Percentiles rank a stretch among this genome's conserved stretches.
These are phyloP conservation scores for Autographa gamma DNA, from an alignment of 2,888 invertebrate genomes.

Conservation along the genomic window DNA sequence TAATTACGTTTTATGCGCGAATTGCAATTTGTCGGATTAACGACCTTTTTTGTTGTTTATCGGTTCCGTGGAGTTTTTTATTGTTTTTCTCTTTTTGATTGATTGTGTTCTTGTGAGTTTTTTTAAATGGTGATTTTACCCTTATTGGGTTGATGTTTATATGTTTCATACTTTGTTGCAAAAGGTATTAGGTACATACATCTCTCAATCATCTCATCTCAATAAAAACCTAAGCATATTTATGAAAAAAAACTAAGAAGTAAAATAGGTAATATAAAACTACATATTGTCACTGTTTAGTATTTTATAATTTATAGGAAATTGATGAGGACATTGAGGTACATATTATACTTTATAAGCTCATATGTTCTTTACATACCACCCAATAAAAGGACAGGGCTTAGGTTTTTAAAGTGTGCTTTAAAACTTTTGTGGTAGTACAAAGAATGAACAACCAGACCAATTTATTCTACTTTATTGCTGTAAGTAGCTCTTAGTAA, in stretches of 20 bases:
- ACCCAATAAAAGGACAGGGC: too few species aligned
- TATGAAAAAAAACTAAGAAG: too few species aligned
- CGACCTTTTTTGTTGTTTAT: slow-evolving; percentile 73
- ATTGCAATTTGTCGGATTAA: slow-evolving; percentile 86
- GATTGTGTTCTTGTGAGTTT: slow-evolving; percentile 48
- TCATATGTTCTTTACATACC: too few species aligned
- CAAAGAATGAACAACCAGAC: slow-evolving; percentile 9
- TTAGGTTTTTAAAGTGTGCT: neutral
- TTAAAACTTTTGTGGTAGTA: neutral
- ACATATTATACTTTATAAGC: too few species aligned
- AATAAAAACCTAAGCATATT: too few species aligned
- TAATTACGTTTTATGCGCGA: slow-evolving; percentile 88
- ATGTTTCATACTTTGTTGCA: neutral
- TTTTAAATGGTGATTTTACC: slow-evolving; percentile 16
- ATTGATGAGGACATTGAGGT: too few species aligned
- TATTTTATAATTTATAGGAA: too few species aligned
- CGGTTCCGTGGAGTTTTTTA: slow-evolving; percentile 63
- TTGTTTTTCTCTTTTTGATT: slow-evolving; percentile 58
- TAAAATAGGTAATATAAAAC: too few species aligned
- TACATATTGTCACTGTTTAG: too few species aligned
- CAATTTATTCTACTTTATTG: slow-evolving; percentile 22
- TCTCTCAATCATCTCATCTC: too few species aligned
- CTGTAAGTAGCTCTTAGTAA: slow-evolving; percentile 36
- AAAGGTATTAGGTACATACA: too few species aligned
- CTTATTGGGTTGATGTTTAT: neutral